phyloP scores from a whole-genome alignment of 1,140 invertebrate species.

The Saxidomus purpurata region DNA sequence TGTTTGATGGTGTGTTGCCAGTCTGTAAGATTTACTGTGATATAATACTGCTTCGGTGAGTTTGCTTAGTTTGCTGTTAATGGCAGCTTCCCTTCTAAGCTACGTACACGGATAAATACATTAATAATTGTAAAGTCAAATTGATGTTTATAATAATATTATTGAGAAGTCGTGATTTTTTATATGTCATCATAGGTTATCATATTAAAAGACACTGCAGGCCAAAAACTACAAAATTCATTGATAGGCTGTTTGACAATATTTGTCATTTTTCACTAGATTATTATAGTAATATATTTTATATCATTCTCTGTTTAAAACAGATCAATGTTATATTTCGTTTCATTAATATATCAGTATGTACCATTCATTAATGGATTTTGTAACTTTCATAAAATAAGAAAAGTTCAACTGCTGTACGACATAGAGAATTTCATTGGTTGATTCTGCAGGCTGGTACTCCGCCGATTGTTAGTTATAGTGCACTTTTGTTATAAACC shows the following conservation, averaged over 20 bases:
- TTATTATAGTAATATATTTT: neutral
- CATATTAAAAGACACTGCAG: neutral
- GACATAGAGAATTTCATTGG: neutral
- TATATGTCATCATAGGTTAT: neutral
- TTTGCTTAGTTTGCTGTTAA: neutral
- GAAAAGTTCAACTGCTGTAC: neutral
- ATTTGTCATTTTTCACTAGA: neutral
- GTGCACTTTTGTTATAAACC: slow-evolving; percentile 43
- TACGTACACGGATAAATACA: neutral
- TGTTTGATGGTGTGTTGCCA: slow-evolving; percentile 11
- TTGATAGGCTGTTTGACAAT: neutral
- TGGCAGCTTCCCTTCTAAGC: neutral
- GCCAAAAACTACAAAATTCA: neutral
- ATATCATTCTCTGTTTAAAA: slow-evolving; percentile 9
- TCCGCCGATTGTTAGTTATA: slow-evolving; percentile 43
- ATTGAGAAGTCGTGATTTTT: too few species aligned
- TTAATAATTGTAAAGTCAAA: neutral
- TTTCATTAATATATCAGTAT: neutral
- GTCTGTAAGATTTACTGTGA: slow-evolving; percentile 17
- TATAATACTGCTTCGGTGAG: neutral
- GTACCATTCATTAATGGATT: neutral
- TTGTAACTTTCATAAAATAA: neutral
- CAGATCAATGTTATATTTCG: neutral
- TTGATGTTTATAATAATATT: neutral
- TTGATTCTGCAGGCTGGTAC: slow-evolving; percentile 20